These are phyloP conservation scores for Pterostichus madidus DNA, from an alignment of 2,888 invertebrate genomes.

Conservation along the genomic window DNA sequence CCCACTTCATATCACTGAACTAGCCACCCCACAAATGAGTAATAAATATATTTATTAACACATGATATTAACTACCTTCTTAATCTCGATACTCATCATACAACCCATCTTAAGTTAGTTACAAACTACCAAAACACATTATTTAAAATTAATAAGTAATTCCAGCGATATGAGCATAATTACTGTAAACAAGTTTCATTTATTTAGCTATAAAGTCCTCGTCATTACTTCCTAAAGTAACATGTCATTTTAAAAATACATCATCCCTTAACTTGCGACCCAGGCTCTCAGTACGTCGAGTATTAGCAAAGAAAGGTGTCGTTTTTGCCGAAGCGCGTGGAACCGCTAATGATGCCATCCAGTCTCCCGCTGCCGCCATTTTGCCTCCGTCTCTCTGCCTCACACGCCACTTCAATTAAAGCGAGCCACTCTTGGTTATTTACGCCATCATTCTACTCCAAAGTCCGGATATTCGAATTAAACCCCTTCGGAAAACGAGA, in stretches of 20 bases:
- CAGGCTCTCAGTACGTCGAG: background rate
- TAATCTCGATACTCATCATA: too few species aligned
- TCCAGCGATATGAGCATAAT: slow-evolving; percentile 13
- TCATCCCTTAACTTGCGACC: background rate
- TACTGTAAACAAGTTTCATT: slow-evolving; percentile 20
- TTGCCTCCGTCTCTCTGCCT: background rate
- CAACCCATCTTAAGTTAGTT: too few species aligned
- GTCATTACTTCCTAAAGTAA: slow-evolving; percentile 3
- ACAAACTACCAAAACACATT: background rate
- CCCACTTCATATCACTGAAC: too few species aligned
- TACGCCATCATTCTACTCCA: slow-evolving; percentile 44
- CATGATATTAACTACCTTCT: too few species aligned
- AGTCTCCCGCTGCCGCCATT: slow-evolving; percentile 22
- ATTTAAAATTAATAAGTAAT: background rate
- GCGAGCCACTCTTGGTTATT: slow-evolving; percentile 51
- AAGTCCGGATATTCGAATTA: slow-evolving; percentile 63
- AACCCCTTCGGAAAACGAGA: slow-evolving; percentile 36
- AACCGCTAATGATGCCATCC: slow-evolving; percentile 61
- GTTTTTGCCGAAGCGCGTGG: slow-evolving; percentile 19
- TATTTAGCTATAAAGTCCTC: background rate
- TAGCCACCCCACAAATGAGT: too few species aligned
- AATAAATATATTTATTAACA: too few species aligned
- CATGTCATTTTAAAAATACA: slow-evolving; percentile 36
- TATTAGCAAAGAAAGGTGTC: slow-evolving; percentile 46
- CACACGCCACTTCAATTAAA: slow-evolving; percentile 54